Evolutionary conservation across 2,797 vertebrate genomes (phyloP), one percentile per base, ranked within the genome.

Genomic region (Cynopterus sphinx): DNA sequence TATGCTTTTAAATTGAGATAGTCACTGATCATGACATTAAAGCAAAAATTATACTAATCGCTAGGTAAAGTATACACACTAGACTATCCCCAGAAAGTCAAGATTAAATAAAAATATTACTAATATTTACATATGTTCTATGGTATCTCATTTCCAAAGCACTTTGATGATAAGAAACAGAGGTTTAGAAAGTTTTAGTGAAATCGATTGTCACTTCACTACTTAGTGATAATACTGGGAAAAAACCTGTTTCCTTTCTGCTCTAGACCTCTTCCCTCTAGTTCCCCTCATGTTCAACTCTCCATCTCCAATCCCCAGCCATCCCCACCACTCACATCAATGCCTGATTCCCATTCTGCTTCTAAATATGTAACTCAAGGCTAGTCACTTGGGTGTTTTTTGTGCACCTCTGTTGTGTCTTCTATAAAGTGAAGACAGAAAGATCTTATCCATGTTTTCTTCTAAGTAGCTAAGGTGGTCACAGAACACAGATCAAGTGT

Each of bases 1-100:
- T 6, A 46, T 90, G 21, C 15, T 90, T 81, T 94, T 73, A 36
- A 55, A 41, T 78, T 87, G 68, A 83, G 57, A 46, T 70, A 71
- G 71, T 79, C 49, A 63, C 16, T 92, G 75, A 81, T 70, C 19
- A 9, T 86, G 19, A n/a, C 33, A 82, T 41, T 36, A 68, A 79
- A 91, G 24, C 55, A 73, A 77, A 83, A 78, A 28, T 21, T 33
- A 68, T 41, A 9, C 28, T 51, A 49, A 84, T 22, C 90, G 3
- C 43, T 61, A 73, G 43, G 26, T 33, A 85, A 91, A 13, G 9
- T n/a, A 65, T 84, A 26, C 7, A 75, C 2, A 84, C 2, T 36
- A 74, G 41, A 61, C 43, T 6, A 17, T 78, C 15, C 17, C 61
- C 17, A 28, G 24, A 91, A 70, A 28, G 2, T 26, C 7, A 61